Percentiles rank a stretch among this genome's conserved stretches.
phyloP scores from a whole-genome alignment of 2,888 invertebrate genomes.

The Muscina levida region DNA sequence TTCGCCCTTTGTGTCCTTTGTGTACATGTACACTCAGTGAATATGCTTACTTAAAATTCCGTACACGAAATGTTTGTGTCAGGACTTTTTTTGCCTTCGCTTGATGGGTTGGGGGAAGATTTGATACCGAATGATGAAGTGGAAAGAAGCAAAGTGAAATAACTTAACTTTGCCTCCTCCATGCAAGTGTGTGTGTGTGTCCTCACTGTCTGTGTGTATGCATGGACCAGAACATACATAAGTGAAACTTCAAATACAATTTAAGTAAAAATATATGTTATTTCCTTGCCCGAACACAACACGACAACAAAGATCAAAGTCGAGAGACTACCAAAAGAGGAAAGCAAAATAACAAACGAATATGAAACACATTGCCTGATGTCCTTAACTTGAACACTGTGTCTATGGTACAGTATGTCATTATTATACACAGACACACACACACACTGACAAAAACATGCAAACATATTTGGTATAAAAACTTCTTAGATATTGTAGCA shows the following conservation, averaged over 20 bases:
- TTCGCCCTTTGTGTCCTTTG: constrained; percentile 10
- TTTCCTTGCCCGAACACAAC: constrained; percentile 15
- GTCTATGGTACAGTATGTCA: not conserved
- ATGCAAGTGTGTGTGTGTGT: constrained; percentile 1
- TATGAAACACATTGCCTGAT: constrained; percentile 10
- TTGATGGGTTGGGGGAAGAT: not conserved
- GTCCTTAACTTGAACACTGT: constrained; percentile 1
- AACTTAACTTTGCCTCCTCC: constrained; percentile 16
- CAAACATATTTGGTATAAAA: constrained; percentile 24
- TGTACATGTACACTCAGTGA: constrained; percentile 3
- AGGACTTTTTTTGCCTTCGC: not conserved
- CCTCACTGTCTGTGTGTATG: not conserved
- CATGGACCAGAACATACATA: not conserved
- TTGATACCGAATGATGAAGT: constrained; percentile 8
- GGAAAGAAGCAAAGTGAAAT: constrained; percentile 31
- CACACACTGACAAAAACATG: not conserved
- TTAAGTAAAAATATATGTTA: constrained; percentile 29
- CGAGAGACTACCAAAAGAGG: not conserved
- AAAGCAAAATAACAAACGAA: not conserved
- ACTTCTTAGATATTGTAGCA: not conserved
- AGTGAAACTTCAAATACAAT: constrained; percentile 23
- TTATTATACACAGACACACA: not conserved
- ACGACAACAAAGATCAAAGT: constrained; percentile 25
- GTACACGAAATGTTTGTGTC: not conserved
- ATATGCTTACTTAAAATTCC: not conserved